These are phyloP conservation scores for Brachyhypopomus gauderio DNA, from an alignment of 2,113 vertebrate genomes.

Conservation along the genomic window DNA sequence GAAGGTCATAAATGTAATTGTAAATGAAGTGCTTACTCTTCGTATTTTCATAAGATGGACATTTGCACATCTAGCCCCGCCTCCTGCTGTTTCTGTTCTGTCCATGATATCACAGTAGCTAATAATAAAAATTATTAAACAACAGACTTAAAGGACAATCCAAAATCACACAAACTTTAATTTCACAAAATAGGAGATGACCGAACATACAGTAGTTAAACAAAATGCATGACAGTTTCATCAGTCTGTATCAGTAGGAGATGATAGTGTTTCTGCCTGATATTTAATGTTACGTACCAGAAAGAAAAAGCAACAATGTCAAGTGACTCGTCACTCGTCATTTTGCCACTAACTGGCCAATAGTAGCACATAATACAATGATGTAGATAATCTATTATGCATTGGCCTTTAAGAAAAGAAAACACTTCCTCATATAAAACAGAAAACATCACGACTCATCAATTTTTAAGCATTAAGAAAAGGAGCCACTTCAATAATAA, in stretches of 20 bases:
- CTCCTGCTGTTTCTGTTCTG: too few species aligned
- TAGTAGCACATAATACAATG: too few species aligned
- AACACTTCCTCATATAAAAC: neutral
- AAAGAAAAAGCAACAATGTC: too few species aligned
- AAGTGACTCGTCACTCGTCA: too few species aligned
- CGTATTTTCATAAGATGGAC: too few species aligned
- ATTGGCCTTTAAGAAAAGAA: neutral
- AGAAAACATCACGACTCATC: too few species aligned
- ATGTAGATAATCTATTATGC: neutral
- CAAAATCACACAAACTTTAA: conserved; percentile 49
- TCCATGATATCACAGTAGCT: too few species aligned
- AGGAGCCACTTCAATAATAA: neutral
- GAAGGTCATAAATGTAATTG: neutral
- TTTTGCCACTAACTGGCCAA: too few species aligned
- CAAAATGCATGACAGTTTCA: conserved; percentile 31
- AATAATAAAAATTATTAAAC: too few species aligned
- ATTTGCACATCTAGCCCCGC: too few species aligned
- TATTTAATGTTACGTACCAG: neutral
- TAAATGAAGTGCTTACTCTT: too few species aligned
- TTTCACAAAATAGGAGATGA: conserved; percentile 54
- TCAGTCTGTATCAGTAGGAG: neutral
- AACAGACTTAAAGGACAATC: neutral
- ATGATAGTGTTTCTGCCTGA: neutral
- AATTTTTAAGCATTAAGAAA: too few species aligned
- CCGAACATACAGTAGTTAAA: conserved; percentile 48